Conservation (phyloP, 30 jellyfish, hydroid and myxozoan species). For the Pelagia noctiluca region DNA sequence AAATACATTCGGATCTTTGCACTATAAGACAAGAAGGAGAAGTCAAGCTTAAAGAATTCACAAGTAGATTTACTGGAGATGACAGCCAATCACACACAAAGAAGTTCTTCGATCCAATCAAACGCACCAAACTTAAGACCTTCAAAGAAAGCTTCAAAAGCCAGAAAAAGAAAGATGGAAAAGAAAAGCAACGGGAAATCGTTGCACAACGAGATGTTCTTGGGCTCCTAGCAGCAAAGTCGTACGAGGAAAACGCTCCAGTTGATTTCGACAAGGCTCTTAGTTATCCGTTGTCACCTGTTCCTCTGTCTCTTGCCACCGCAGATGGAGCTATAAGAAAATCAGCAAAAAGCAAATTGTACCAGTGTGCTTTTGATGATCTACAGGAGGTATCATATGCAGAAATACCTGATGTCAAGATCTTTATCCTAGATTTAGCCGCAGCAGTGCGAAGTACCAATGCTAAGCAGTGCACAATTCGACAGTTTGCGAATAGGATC, state of each 20-base stretch:
- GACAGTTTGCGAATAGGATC: conserved; percentile 24
- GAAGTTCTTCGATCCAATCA: conserved; percentile 15
- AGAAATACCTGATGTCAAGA: conserved; percentile 7
- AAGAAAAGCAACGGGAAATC: conserved; percentile 3
- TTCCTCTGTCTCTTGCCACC: conserved; percentile 15
- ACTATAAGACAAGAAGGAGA: background rate
- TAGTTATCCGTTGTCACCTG: conserved; percentile 27
- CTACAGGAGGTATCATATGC: conserved; percentile 23
- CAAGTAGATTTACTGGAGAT: background rate
- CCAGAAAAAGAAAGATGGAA: background rate
- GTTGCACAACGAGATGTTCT: conserved; percentile 11
- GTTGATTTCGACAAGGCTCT: conserved; percentile 23
- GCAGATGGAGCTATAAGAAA: conserved; percentile 47
- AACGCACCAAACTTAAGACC: background rate
- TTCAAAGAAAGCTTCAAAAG: conserved; percentile 2
- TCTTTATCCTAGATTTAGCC: conserved; percentile 33
- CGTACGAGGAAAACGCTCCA: conserved; percentile 4
- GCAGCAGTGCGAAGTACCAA: conserved; percentile 35
- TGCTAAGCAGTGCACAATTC: conserved; percentile 31
- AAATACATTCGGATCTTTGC: background rate
- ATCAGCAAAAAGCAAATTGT: conserved; percentile 32
- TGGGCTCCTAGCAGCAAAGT: conserved; percentile 22
- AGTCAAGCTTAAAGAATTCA: background rate
- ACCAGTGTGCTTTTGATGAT: conserved; percentile 18
- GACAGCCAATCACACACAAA: background rate